Evolutionary conservation across 2,797 vertebrate species (phyloP), one percentile per base, ranked within the genome.

Genomic region (Danio aesculapii): DNA sequence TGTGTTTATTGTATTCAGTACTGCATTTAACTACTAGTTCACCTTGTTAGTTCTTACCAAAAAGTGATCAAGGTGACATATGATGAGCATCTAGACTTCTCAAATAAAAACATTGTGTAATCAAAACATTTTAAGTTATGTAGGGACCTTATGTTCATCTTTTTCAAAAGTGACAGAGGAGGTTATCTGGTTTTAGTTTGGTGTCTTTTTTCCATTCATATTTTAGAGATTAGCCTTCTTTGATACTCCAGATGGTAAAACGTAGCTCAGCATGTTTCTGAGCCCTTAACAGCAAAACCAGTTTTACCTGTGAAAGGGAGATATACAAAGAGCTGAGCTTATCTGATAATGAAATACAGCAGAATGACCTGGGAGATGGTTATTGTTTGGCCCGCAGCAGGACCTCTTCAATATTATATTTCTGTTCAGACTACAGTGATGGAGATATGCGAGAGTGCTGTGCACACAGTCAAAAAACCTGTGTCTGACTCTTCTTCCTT

Each of bases 291-390:
- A 41, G 46, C 66, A 62, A 44, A 79, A 70, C 76, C 46, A 61
- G 57, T 79, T 79, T 79, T 52, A 70, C 21, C n/a, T 43, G 55
- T 78, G 16, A 78, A 70, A 61, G 30, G 47, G 57, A 59, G 19
- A 49, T 49, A 7, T 21, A 49, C 21, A 77, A 58, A 68, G 53
- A 68, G 10, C 4, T 14, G 17, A 39, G 66, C 16, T 78, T 61
- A 39, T 78, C 21, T 69, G 16, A 69, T 58, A 19, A 59, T 69
- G 46, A 70, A 62, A 79, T 70, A 8, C 3, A 16, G 68, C 46
- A 52, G 12, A 52, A 79, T 59, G n/a, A 62, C 46, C 55, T 52
- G 14, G n/a, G 8, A 43, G 16, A 50, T 44, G 30, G 30, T 70
- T 70, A 43, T 70, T 61, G 6, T 50, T 6, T 68, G 21, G 43